Percentiles rank a stretch among this genome's conserved stretches.
These are phyloP conservation scores for Lydus trimaculatus DNA, from an alignment of 2,888 invertebrate species.

Conservation along the genomic window DNA sequence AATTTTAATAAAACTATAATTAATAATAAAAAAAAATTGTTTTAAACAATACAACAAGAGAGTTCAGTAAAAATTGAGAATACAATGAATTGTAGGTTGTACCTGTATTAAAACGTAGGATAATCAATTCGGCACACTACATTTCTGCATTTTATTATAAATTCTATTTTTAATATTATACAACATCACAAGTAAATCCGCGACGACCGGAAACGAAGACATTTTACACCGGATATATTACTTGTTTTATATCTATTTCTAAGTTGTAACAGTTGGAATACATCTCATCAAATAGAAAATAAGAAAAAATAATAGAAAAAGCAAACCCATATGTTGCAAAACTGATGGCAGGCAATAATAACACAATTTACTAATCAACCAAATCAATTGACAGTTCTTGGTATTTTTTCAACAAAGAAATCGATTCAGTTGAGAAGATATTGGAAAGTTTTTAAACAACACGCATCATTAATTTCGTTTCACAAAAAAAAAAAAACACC, in stretches of 20 bases:
- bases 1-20: too few species aligned
- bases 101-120: background rate
- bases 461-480: background rate
- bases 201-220: background rate
- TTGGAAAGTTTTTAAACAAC: background rate
- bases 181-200: background rate
- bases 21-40: too few species aligned
- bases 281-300: background rate
- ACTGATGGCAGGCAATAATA: too few species aligned
- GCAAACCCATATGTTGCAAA: background rate
- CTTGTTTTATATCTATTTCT: background rate
- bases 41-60: too few species aligned
- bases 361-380: background rate
- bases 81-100: background rate
- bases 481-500: background rate
- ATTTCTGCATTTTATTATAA: background rate
- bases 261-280: background rate
- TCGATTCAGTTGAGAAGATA: background rate
- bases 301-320: background rate
- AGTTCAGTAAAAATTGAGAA: too few species aligned
- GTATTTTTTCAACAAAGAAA: background rate
- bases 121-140: conserved; percentile 1
- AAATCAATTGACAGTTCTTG: background rate
- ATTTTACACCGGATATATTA: background rate
- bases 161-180: background rate